Conservation (phyloP, 2,113 vertebrate genomes). For the Cariama cristata region DNA sequence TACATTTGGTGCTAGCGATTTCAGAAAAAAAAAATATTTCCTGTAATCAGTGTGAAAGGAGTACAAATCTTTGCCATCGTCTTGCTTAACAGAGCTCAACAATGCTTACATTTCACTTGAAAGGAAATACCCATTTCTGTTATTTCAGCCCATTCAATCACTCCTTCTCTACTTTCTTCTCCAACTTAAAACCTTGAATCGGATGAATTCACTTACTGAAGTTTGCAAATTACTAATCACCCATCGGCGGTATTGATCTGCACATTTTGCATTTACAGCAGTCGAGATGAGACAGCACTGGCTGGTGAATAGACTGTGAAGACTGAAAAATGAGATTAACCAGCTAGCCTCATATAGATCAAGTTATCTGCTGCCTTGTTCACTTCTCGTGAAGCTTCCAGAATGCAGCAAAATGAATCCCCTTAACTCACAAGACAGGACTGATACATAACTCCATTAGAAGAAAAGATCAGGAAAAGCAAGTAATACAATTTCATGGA, state of each 20-base stretch:
- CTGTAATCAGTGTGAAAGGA: conserved; percentile 32
- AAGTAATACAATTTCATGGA: conserved; percentile 48
- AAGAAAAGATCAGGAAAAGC: conserved; percentile 20
- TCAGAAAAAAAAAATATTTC: conserved; percentile 24
- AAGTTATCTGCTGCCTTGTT: conserved; percentile 41
- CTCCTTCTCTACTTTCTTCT: neutral
- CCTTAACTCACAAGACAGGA: neutral
- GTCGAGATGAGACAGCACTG: neutral
- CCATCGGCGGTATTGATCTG: conserved; percentile 55
- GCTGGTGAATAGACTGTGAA: conserved; percentile 19
- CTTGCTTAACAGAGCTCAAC: conserved; percentile 42
- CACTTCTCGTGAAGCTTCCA: conserved; percentile 56
- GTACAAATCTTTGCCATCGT: conserved; percentile 6
- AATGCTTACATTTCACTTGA: conserved; percentile 46
- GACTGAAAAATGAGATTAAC: conserved; percentile 37
- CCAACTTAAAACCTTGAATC: neutral
- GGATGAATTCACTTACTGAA: conserved; percentile 4
- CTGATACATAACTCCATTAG: conserved; percentile 29
- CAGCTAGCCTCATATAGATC: neutral
- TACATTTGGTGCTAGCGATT: neutral
- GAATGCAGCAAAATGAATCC: conserved; percentile 38
- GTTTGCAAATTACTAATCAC: conserved; percentile 42
- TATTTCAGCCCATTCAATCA: conserved; percentile 36
- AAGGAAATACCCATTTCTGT: neutral
- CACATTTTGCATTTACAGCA: neutral